These are phyloP conservation scores for Indicator indicator DNA, from an alignment of 2,113 vertebrate genomes.

Conservation along the genomic window DNA sequence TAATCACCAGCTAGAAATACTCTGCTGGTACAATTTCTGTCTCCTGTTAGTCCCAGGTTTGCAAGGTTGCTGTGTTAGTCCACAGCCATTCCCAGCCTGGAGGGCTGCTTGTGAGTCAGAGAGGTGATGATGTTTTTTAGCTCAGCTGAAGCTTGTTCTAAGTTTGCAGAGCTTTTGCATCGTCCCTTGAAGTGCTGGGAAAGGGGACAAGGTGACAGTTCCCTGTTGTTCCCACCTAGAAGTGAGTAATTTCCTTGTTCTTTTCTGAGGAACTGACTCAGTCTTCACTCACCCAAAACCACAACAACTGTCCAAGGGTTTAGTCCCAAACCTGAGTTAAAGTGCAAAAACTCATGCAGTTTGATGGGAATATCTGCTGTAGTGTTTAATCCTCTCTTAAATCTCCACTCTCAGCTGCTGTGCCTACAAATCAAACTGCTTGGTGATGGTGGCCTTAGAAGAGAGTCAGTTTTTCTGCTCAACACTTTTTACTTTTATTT, in stretches of 20 bases:
- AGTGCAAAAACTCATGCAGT: neutral
- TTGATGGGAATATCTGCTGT: conserved; percentile 15
- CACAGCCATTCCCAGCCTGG: neutral
- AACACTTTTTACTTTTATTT: neutral
- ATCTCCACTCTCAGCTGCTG: neutral
- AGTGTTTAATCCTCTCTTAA: conserved; percentile 37
- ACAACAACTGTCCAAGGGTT: neutral
- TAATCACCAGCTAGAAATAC: neutral
- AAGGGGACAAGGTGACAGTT: neutral
- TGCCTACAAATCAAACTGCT: conserved; percentile 1
- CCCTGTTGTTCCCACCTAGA: neutral
- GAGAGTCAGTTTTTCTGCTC: neutral
- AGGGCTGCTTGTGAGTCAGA: neutral
- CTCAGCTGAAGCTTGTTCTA: neutral
- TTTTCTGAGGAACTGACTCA: neutral
- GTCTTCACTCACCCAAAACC: conserved; percentile 11
- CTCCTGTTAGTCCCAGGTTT: neutral
- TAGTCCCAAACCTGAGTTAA: neutral
- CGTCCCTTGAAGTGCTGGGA: neutral
- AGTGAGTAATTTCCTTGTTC: neutral
- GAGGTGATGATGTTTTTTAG: neutral
- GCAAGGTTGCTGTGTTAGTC: neutral
- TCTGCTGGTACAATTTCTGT: neutral
- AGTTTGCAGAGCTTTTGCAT: neutral
- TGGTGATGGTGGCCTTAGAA: neutral